Percentiles rank a stretch among this genome's conserved stretches.
Evolutionary conservation across 2,888 invertebrate species (phyloP).

Genomic region (Polyploca ridens): DNA sequence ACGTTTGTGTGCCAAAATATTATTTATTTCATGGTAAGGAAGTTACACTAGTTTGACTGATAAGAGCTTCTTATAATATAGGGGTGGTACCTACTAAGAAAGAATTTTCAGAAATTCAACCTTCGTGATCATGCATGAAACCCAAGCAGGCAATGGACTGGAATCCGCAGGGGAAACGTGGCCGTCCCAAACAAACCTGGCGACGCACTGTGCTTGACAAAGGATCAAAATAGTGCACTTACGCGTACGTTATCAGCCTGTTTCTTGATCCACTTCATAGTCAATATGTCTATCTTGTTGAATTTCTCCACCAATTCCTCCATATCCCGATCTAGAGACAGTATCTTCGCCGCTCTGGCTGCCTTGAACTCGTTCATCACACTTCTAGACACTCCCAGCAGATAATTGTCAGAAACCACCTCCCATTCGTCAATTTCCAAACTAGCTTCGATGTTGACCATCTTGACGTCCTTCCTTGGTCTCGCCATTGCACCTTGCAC

Average conservation of each 20-base stretch:
- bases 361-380: neutral
- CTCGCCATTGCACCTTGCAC: neutral
- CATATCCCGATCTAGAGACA: neutral
- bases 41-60: too few species aligned
- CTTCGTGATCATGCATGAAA: too few species aligned
- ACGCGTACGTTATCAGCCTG: neutral
- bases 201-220: too few species aligned
- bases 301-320: neutral
- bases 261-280: neutral
- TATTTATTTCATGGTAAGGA: too few species aligned
- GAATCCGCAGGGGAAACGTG: too few species aligned
- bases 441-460: neutral
- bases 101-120: too few species aligned
- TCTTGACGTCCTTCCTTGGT: neutral
- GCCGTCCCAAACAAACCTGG: too few species aligned
- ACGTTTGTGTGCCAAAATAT: too few species aligned
- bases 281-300: conserved; percentile 2
- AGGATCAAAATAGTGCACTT: neutral
- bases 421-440: conserved; percentile 3
- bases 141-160: too few species aligned
- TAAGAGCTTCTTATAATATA: too few species aligned
- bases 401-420: neutral
- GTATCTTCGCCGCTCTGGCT: neutral
- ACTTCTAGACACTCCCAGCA: neutral
- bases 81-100: too few species aligned